A percentile compares a stretch with the other conserved stretches of the same genome.
phyloP scores from a whole-genome alignment of 2,797 vertebrate species.

The Delichon dasypus region DNA sequence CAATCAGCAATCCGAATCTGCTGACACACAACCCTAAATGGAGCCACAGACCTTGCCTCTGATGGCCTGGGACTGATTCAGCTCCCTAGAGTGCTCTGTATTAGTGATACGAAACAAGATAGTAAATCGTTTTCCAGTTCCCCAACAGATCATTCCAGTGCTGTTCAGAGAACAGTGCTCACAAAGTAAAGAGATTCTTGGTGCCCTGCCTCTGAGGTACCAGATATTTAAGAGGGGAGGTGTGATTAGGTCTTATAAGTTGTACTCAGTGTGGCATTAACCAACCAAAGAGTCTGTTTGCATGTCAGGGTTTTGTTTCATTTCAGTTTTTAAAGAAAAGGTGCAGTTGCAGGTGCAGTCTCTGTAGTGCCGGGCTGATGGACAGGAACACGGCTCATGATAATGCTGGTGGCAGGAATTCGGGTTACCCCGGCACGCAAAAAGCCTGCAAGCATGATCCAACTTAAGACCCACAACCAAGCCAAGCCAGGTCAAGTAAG shows the following conservation, averaged over 20 bases:
- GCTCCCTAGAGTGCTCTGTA: neutral
- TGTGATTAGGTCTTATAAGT: neutral
- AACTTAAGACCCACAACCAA: neutral
- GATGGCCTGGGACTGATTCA: neutral
- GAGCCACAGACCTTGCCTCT: neutral
- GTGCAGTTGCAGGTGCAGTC: neutral
- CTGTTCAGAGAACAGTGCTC: neutral
- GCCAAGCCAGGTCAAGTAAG: neutral
- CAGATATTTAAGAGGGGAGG: neutral
- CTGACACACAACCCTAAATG: neutral
- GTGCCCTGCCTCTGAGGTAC: neutral
- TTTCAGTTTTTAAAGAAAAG: neutral
- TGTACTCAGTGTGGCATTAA: neutral
- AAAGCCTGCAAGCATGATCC: neutral
- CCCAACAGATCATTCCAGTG: neutral
- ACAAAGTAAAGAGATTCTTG: neutral
- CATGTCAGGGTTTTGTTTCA: neutral
- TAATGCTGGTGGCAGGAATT: accelerated
- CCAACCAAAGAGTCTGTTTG: neutral
- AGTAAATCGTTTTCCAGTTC: accelerated
- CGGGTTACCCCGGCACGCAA: accelerated
- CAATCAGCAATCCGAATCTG: neutral
- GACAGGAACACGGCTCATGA: neutral
- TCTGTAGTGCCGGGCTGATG: accelerated
- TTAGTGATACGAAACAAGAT: neutral